These are phyloP conservation scores for Andrena bucephala DNA, from an alignment of 2,888 invertebrate species.

Conservation along the genomic window DNA sequence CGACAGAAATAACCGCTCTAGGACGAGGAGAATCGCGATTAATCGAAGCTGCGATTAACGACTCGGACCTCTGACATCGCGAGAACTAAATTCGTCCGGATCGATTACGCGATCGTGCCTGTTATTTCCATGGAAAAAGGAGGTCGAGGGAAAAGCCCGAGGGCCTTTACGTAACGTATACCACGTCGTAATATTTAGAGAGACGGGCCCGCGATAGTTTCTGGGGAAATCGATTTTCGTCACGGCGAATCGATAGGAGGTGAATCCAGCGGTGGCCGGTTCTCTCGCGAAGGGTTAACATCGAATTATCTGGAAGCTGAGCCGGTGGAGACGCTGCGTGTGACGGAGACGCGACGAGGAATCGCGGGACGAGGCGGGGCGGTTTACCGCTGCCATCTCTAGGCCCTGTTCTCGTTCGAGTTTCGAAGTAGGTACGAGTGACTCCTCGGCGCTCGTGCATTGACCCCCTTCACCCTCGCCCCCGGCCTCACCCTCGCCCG, in stretches of 20 bases:
- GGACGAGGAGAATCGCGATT: constrained; percentile 9
- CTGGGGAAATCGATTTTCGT: no score
- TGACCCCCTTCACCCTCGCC: constrained; percentile 57
- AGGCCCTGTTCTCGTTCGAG: constrained; percentile 28
- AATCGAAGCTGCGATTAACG: constrained; percentile 21
- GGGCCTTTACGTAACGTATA: neutral
- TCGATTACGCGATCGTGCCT: constrained; percentile 5
- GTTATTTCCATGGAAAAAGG: constrained; percentile 1
- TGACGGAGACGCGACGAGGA: constrained; percentile 24
- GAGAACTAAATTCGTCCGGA: constrained; percentile 6
- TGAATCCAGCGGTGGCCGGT: no score
- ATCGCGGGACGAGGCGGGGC: constrained; percentile 20
- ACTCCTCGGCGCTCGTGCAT: constrained; percentile 54
- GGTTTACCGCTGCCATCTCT: constrained; percentile 36
- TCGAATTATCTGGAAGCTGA: constrained; percentile 56
- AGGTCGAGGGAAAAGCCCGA: neutral
- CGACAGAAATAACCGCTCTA: constrained; percentile 17
- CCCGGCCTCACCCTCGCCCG: constrained; percentile 45
- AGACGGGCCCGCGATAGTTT: no score
- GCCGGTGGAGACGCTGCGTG: constrained; percentile 18
- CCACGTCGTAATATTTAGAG: no score
- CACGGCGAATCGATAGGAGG: no score
- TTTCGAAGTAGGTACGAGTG: constrained; percentile 42
- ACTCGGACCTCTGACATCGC: constrained; percentile 15
- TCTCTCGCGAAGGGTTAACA: constrained; percentile 11